Base-by-base conservation (phyloP, 2,797 vertebrate species). In the Lophotriccus pileatus region DNA sequence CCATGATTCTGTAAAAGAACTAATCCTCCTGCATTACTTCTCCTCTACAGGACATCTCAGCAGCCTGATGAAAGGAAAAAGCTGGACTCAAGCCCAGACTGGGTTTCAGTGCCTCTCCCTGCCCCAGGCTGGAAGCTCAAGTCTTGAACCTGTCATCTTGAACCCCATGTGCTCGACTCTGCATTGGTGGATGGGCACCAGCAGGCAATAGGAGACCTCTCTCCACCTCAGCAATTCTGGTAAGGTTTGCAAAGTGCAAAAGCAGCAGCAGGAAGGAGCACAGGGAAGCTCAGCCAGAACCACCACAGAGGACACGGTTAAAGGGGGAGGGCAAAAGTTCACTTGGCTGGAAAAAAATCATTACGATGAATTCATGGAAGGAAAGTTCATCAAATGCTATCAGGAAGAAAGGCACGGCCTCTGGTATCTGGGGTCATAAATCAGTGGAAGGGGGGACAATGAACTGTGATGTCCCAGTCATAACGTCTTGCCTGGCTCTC, bases 341-440 rank as follows among this genome's bases (percentile, higher is more conserved):
- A 87, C 28, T 87, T 52, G 56, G 87, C 87, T 87, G 72, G 92
- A 81, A 46, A 90, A 89, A 96, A 73, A 14, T 24, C 50, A 34
- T 59, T 22, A 46, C 0, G 3, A 81, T 87, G 63, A 92, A 90
- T 94, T 93, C 55, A 37, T 37, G 84, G 94, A 90, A 96, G 89
- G 81, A 59, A 94, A 92, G 70, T 62, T 73, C 75, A 89, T 66
- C 58, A 67, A 20, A 52, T 32, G 27, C 59, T 55, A 46, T 25
- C 23, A 59, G 43, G n/a, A 82, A 83, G 77, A 87, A 84, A 82
- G 67, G 27, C 84, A 55, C 0, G 6, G 50, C 50, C 77, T 76
- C 74, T 60, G 43, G 7, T 53, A 79, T 64, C 86, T 79, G 20
- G 36, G 58, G 32, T 3, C 1, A 0, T 43, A 87, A 73, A 85